phyloP scores from a whole-genome alignment of 2,113 vertebrate species.

The Spilogale gracilis region DNA sequence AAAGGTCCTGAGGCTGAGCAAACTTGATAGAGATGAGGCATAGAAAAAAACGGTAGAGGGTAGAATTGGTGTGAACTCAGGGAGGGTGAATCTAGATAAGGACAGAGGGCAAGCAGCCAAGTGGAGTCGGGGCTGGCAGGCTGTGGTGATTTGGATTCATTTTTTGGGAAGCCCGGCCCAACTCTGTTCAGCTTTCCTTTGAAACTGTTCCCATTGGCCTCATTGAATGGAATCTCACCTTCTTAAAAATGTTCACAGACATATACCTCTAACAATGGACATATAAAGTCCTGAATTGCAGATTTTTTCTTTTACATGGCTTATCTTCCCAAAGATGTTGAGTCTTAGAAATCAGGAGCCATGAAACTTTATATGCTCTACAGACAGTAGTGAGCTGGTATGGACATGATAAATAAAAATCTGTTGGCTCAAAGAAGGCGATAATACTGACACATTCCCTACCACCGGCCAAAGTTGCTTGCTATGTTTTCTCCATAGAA shows the following conservation, averaged over 20 bases:
- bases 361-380: not conserved
- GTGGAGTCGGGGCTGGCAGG: not conserved
- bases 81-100: not conserved
- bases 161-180: not conserved
- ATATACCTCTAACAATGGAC: not conserved
- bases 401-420: not conserved
- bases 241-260: conserved; percentile 8
- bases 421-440: not conserved
- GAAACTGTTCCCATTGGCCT: not conserved
- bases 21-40: not conserved
- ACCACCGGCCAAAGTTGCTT: not conserved
- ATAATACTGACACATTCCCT: not conserved
- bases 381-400: not conserved
- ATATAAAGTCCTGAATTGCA: not conserved
- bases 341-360: not conserved
- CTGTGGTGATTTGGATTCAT: not conserved
- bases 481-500: not conserved
- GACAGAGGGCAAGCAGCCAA: not conserved
- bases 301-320: not conserved
- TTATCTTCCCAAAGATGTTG: not conserved
- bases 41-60: not conserved
- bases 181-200: not conserved
- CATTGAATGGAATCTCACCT: not conserved
- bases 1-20: not conserved
- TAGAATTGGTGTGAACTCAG: not conserved